phyloP scores from a whole-genome alignment of 2,888 invertebrate species.

The Caenorhabditis sp. region DNA sequence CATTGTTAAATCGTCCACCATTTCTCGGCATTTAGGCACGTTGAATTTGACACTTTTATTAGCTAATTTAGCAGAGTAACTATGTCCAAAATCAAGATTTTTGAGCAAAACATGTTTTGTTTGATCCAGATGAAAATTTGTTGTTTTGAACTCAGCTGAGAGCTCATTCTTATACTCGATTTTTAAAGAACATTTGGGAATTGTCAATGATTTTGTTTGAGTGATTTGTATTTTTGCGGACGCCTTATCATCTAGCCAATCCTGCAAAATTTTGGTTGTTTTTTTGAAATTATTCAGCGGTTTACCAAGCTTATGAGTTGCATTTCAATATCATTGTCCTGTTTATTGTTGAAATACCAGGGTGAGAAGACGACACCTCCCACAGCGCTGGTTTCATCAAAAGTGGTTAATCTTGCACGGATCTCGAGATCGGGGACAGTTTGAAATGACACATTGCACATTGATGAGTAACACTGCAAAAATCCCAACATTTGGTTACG shows the following conservation, averaged over 20 bases:
- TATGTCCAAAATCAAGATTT: conserved; percentile 41
- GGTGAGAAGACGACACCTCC: conserved; percentile 31
- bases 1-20: conserved; percentile 44
- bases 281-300: too few relatives aligned
- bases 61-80: conserved; percentile 28
- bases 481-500: background rate
- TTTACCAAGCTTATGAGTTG: background rate
- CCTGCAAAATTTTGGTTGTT: too few relatives aligned
- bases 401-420: conserved; percentile 30
- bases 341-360: too few relatives aligned
- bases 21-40: conserved; percentile 38
- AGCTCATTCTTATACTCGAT: conserved; percentile 24
- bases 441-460: conserved; percentile 29
- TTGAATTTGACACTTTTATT: conserved; percentile 21
- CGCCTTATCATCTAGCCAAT: conserved; percentile 50
- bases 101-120: conserved; percentile 41
- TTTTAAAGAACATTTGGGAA: conserved; percentile 27
- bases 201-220: conserved; percentile 10
- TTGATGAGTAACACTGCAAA: conserved; percentile 34
- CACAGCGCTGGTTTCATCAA: conserved; percentile 29
- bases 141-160: conserved; percentile 13
- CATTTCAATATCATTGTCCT: background rate
- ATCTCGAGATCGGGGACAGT: too few relatives aligned
- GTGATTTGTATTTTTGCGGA: conserved; percentile 29
- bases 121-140: conserved; percentile 23